These are phyloP conservation scores for Epinephelus moara DNA, from an alignment of 2,113 vertebrate species.

Conservation along the genomic window DNA sequence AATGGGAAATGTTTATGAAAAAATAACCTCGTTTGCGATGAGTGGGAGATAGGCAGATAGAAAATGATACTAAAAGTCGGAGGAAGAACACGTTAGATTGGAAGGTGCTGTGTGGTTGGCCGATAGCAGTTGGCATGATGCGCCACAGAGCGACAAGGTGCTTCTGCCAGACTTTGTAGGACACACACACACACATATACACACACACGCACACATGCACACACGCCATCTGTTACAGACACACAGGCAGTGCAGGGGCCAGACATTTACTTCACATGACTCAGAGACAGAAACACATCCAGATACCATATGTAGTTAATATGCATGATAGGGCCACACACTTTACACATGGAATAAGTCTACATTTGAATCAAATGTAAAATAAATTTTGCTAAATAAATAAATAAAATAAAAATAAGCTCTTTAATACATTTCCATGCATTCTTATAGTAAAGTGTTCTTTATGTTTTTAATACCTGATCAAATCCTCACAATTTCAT, in stretches of 20 bases:
- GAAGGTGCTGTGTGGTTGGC: constrained; percentile 50
- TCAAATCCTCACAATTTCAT: not conserved
- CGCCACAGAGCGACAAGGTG: constrained; percentile 62
- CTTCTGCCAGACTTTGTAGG: constrained; percentile 65
- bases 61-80: constrained; percentile 8
- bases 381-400: not conserved
- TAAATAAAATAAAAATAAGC: too few relatives aligned
- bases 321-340: constrained; percentile 3
- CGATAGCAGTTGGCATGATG: constrained; percentile 61
- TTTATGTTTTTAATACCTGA: not conserved
- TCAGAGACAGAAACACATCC: constrained; percentile 56
- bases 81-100: constrained; percentile 22
- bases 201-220: constrained; percentile 36
- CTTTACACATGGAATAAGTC: constrained; percentile 16
- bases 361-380: not conserved
- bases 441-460: not conserved
- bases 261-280: constrained; percentile 64
- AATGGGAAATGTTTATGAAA: too few relatives aligned
- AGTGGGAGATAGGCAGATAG: not conserved
- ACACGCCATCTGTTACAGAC: constrained; percentile 71
- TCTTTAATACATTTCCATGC: not conserved
- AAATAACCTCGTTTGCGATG: not conserved
- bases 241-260: constrained; percentile 53
- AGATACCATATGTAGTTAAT: constrained; percentile 39
- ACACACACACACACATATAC: constrained; percentile 41